phyloP scores from a whole-genome alignment of 2,113 vertebrate genomes.

The Zeus faber region DNA sequence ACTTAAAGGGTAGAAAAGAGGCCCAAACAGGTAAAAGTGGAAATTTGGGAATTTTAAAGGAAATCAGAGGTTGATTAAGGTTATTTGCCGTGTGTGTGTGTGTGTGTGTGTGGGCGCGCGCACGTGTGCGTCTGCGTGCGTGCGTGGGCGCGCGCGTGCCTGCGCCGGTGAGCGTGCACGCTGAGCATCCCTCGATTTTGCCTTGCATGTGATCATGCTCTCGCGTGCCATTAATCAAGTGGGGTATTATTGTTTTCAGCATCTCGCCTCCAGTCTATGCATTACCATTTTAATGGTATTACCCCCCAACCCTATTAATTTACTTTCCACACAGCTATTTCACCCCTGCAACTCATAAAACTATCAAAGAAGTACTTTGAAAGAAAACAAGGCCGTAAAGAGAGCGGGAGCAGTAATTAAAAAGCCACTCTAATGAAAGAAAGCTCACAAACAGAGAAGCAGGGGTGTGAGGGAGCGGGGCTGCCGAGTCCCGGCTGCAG shows the following conservation, averaged over 20 bases:
- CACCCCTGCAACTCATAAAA: slow-evolving; percentile 68
- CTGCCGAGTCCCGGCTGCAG: slow-evolving; percentile 59
- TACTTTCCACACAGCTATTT: slow-evolving; percentile 63
- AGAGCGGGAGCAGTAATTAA: slow-evolving; percentile 67
- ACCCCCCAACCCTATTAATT: slow-evolving; percentile 72
- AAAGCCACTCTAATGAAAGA: slow-evolving; percentile 64
- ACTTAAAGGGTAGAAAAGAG: too few species aligned
- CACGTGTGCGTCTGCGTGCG: slow-evolving; percentile 8
- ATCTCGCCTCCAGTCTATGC: slow-evolving; percentile 65
- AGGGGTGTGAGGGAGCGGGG: slow-evolving; percentile 50
- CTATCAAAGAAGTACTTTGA: slow-evolving; percentile 66
- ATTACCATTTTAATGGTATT: slow-evolving; percentile 76
- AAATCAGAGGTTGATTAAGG: too few species aligned
- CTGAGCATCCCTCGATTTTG: too few species aligned
- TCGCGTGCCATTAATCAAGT: slow-evolving; percentile 71
- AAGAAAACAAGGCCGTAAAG: slow-evolving; percentile 56
- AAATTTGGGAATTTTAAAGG: too few species aligned
- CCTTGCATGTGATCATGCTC: slow-evolving; percentile 36
- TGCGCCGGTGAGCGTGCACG: too few species aligned
- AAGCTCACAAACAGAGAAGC: slow-evolving; percentile 70
- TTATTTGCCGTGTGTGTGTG: slow-evolving; percentile 13
- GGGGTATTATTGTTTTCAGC: slow-evolving; percentile 72
- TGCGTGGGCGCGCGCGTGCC: slow-evolving; percentile 16
- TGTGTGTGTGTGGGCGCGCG: not conserved
- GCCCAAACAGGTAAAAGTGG: too few species aligned